A percentile compares a stretch with the other conserved stretches of the same genome.
These are phyloP conservation scores for Harpagifer antarcticus DNA, from an alignment of 2,797 vertebrate genomes.

Conservation along the genomic window DNA sequence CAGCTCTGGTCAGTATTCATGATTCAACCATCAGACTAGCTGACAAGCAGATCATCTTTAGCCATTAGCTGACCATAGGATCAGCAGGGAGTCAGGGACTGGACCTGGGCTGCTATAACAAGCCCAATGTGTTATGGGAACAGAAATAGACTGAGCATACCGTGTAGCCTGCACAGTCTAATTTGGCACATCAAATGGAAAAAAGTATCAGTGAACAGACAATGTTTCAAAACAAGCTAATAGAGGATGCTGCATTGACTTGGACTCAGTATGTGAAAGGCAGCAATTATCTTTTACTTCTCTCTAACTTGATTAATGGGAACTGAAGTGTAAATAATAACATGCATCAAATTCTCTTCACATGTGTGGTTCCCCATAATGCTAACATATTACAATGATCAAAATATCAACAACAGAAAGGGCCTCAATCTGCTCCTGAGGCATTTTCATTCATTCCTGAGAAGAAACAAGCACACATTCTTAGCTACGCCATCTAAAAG, in stretches of 20 bases:
- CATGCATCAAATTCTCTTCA: background rate
- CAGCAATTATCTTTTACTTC: background rate
- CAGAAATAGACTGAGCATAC: conserved; percentile 6
- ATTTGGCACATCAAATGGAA: background rate
- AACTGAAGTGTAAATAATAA: conserved; percentile 30
- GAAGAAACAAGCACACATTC: conserved; percentile 18
- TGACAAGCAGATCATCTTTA: conserved; percentile 4
- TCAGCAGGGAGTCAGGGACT: background rate
- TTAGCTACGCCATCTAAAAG: conserved; percentile 21
- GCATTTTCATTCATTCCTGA: conserved; percentile 21
- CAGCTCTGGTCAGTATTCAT: background rate
- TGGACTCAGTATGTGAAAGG: background rate
- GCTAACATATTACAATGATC: conserved; percentile 14
- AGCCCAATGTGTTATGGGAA: conserved; percentile 28
- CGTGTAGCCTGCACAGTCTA: background rate
- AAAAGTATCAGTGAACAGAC: background rate
- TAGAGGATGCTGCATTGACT: background rate
- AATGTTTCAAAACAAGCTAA: background rate
- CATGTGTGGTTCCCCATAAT: background rate
- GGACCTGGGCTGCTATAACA: conserved; percentile 14
- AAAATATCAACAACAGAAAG: conserved; percentile 10
- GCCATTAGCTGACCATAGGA: conserved; percentile 21
- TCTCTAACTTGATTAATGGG: background rate
- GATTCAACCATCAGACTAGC: conserved; percentile 6
- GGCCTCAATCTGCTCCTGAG: background rate